A percentile compares a stretch with the other conserved stretches of the same genome.
These are phyloP conservation scores for Mionectes olivaceus DNA, from an alignment of 2,797 vertebrate genomes.

Conservation along the genomic window DNA sequence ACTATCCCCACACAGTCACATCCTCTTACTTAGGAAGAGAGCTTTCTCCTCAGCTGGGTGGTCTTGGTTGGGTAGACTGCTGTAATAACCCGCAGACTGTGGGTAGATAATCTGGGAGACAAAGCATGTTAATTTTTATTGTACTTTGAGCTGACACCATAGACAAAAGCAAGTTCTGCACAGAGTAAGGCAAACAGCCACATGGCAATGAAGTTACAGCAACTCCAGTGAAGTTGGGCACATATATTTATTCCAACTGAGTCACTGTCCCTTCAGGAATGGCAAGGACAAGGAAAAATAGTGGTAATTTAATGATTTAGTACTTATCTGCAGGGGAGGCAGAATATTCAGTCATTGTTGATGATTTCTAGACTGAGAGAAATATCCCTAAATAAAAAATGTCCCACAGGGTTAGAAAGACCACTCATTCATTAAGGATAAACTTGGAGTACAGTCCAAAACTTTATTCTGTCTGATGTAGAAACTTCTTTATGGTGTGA, in stretches of 20 bases:
- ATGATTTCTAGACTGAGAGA: not conserved
- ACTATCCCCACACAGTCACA: not conserved
- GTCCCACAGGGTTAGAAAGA: not conserved
- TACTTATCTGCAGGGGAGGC: not conserved
- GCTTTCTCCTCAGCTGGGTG: not conserved
- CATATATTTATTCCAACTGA: fast-evolving
- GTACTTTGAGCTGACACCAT: not conserved
- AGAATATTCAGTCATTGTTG: not conserved
- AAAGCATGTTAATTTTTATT: not conserved
- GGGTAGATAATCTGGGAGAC: not conserved
- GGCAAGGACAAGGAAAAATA: not conserved
- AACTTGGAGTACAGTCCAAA: not conserved
- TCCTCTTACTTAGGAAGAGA: not conserved
- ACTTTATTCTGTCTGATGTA: not conserved
- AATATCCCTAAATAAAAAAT: not conserved
- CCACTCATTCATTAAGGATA: not conserved
- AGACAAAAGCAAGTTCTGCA: not conserved
- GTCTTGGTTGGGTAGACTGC: not conserved
- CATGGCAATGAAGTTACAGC: not conserved
- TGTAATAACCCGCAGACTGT: not conserved
- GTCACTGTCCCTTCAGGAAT: not conserved
- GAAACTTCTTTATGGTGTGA: not conserved
- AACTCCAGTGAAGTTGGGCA: not conserved
- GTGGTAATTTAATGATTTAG: not conserved
- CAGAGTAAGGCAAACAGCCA: not conserved